Evolutionary conservation across 2,113 vertebrate genomes (phyloP), one percentile per base, ranked within the genome.

Genomic region (Grantiella picta): DNA sequence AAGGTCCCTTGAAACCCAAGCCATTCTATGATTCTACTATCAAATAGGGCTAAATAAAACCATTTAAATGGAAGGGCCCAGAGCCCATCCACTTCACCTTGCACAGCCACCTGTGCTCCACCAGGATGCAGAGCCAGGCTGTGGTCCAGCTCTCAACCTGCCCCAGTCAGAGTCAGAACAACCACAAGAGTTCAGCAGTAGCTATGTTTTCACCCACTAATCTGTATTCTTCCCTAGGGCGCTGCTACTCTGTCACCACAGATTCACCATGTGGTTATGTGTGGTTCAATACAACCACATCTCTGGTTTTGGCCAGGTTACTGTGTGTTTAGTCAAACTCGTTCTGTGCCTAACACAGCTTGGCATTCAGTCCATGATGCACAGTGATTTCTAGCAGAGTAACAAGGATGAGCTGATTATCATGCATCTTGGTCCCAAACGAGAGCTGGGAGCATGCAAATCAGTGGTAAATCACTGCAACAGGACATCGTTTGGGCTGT

Each of bases 271-370:
- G 8, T 1, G 9, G 40, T 42, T 44, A 15, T 44, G 28, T 28
- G 20, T 49, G 27, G 42, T 36, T 82, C 1, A 0, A 28, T 56
- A 42, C 10, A 83, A 28, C 33, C 59, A 35, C 69, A n/a, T 20
- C 42, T 28, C 56, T 50, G 31, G 25, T 36, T 84, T 44, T 40
- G n/a, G 45, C 19, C 56, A 72, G 31, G 38, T 49, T 57, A 70
- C 31, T 13, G 11, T 0, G 0, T 11, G 16, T 68, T 70, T 63
- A 29, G 49, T 33, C 35, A 54, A 47, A 52, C 29, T 40, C 36
- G 12, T 27, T 29, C 50, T 49, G 35, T 68, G 68, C 33, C 31
- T 47, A 91, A n/a, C 53, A 65, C 54, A 47, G 56, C 38, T 56
- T 68, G 85, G 71, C 70, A 63, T 45, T 38, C 31, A 16, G 73